These are phyloP conservation scores for Cyaniris semiargus DNA, from an alignment of 2,888 invertebrate species.

Conservation along the genomic window DNA sequence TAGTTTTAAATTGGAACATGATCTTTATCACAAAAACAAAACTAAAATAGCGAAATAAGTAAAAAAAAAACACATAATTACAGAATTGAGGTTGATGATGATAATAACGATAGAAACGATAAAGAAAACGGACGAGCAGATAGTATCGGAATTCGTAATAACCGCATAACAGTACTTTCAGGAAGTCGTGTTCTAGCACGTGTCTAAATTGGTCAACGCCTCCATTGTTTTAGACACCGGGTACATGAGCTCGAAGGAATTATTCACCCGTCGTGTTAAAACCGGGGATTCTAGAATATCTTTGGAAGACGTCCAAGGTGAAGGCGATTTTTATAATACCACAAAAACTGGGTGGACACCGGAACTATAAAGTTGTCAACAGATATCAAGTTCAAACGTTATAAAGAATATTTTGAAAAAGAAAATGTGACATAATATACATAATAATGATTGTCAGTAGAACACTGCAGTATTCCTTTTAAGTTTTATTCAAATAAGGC, in stretches of 20 bases:
- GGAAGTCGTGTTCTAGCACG: constrained; percentile 26
- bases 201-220: constrained; percentile 26
- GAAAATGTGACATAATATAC: background rate
- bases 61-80: background rate
- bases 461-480: too few relatives aligned
- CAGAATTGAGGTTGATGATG: background rate
- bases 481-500: too few relatives aligned
- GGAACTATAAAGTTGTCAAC: background rate
- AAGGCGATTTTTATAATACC: constrained; percentile 10
- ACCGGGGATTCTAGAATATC: constrained; percentile 19
- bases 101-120: background rate
- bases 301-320: constrained; percentile 23
- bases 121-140: constrained; percentile 2
- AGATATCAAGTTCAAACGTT: background rate
- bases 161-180: constrained; percentile 8
- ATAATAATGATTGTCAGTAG: too few relatives aligned
- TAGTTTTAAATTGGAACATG: background rate
- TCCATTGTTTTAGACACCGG: constrained; percentile 18
- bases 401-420: background rate
- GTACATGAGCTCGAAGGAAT: background rate
- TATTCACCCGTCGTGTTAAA: background rate
- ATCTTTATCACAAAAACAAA: background rate
- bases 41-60: too few relatives aligned
- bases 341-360: background rate
- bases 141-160: constrained; percentile 12